Conservation (phyloP, 2,113 vertebrate genomes). For the Thamnaconus septentrionalis region DNA sequence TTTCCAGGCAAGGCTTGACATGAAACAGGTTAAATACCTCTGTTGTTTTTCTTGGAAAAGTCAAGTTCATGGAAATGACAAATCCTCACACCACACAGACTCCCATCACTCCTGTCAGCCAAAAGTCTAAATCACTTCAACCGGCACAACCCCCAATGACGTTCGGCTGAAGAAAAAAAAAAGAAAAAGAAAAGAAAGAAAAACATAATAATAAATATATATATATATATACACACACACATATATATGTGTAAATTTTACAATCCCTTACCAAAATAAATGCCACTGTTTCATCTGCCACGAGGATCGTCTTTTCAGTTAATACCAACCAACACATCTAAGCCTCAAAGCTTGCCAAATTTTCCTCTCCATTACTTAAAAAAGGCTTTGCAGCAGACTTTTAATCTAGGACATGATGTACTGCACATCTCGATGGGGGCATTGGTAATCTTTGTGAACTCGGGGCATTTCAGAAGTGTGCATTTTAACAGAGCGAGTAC, state of each 20-base stretch:
- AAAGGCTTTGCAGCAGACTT: constrained; percentile 17
- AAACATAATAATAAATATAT: too few species aligned
- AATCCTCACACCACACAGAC: constrained; percentile 62
- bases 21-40: constrained; percentile 81
- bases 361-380: constrained; percentile 30
- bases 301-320: constrained; percentile 48
- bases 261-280: constrained; percentile 53
- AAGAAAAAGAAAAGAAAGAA: too few species aligned
- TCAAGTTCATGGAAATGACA: constrained; percentile 77
- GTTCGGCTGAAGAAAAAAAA: too few species aligned
- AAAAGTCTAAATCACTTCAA: constrained; percentile 74
- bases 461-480: not conserved
- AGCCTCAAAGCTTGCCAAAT: constrained; percentile 24
- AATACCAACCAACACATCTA: constrained; percentile 51
- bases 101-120: constrained; percentile 46
- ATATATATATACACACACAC: too few species aligned
- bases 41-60: constrained; percentile 80
- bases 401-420: not conserved
- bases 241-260: too few species aligned
- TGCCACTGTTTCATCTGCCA: constrained; percentile 59
- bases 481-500: not conserved
- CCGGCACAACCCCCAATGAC: constrained; percentile 34
- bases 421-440: not conserved
- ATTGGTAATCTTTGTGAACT: constrained; percentile 6
- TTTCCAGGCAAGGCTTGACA: constrained; percentile 73